Percentiles rank a stretch among this genome's conserved stretches.
phyloP scores from a whole-genome alignment of 2,888 invertebrate genomes.

The Rhagophthalmus giganteus region DNA sequence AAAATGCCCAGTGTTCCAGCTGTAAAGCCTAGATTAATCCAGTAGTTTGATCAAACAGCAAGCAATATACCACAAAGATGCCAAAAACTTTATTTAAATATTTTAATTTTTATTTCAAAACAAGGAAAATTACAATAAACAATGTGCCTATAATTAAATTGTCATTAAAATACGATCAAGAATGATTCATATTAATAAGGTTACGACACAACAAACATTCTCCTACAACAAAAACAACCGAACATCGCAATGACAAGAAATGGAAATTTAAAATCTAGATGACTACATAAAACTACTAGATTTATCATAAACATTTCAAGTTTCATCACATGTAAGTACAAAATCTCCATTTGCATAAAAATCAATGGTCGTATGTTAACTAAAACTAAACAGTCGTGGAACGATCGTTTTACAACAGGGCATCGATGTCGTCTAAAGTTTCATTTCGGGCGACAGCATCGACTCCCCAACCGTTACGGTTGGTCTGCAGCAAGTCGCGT shows the following conservation, averaged over 20 bases:
- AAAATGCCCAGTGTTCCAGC: too few relatives aligned
- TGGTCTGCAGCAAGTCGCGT: slow-evolving; percentile 70
- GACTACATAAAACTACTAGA: slow-evolving; percentile 25
- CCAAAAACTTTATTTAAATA: too few relatives aligned
- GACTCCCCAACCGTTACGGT: slow-evolving; percentile 68
- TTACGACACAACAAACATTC: slow-evolving; percentile 31
- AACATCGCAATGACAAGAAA: slow-evolving; percentile 1
- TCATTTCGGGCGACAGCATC: slow-evolving; percentile 78
- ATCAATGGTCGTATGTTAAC: slow-evolving; percentile 4
- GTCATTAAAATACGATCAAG: slow-evolving; percentile 11
- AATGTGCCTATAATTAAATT: slow-evolving; percentile 32
- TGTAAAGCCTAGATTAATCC: too few relatives aligned
- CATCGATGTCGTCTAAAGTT: slow-evolving; percentile 74
- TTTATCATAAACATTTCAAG: slow-evolving; percentile 5
- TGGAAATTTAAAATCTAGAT: slow-evolving; percentile 31
- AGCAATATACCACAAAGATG: too few relatives aligned
- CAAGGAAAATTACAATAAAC: slow-evolving; percentile 9
- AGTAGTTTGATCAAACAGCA: too few relatives aligned
- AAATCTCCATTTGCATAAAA: slow-evolving; percentile 1
- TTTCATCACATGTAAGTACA: not conserved
- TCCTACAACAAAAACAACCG: slow-evolving; percentile 6
- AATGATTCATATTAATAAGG: slow-evolving; percentile 27
- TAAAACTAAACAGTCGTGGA: slow-evolving; percentile 1
- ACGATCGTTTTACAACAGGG: slow-evolving; percentile 47
- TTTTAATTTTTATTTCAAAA: too few relatives aligned